Evolutionary conservation across 2,888 invertebrate species (phyloP).

Genomic region (Pristionchus japonicus): DNA sequence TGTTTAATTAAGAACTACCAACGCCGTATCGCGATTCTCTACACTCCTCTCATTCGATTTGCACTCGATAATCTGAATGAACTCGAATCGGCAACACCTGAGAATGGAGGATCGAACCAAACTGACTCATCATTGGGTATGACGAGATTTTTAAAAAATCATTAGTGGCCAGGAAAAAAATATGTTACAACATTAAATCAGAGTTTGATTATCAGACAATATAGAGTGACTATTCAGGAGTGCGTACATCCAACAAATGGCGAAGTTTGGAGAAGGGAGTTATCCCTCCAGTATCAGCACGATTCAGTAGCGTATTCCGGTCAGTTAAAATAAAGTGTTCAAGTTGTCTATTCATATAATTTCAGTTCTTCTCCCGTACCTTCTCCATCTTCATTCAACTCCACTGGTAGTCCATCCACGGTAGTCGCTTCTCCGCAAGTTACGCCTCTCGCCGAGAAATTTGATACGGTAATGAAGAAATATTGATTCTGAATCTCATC

Average conservation of each 20-base stretch:
- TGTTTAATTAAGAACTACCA: constrained; percentile 62
- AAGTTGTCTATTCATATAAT: neutral
- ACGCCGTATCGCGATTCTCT: constrained; percentile 87
- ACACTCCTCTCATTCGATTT: constrained; percentile 91
- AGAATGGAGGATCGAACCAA: neutral
- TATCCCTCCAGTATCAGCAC: neutral
- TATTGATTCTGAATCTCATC: neutral
- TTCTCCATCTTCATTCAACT: constrained; percentile 13
- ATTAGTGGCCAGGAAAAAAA: too few relatives aligned
- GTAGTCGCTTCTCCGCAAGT: constrained; percentile 37
- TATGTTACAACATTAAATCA: neutral
- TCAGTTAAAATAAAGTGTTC: neutral
- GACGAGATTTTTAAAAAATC: neutral
- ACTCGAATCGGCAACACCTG: constrained; percentile 76
- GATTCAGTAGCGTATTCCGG: constrained; percentile 21
- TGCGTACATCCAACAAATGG: constrained; percentile 41
- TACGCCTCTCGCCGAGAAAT: constrained; percentile 67
- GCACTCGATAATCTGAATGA: constrained; percentile 90
- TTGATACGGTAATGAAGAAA: constrained; percentile 56
- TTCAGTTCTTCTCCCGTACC: constrained; percentile 7
- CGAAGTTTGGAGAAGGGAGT: constrained; percentile 45
- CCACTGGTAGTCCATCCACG: neutral
- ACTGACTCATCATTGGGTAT: constrained; percentile 21
- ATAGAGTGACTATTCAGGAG: neutral
- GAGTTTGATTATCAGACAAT: neutral